Evolutionary conservation across 2,888 invertebrate genomes (phyloP), one percentile per base, ranked within the genome.

Genomic region (Hydropsyche betteni): DNA sequence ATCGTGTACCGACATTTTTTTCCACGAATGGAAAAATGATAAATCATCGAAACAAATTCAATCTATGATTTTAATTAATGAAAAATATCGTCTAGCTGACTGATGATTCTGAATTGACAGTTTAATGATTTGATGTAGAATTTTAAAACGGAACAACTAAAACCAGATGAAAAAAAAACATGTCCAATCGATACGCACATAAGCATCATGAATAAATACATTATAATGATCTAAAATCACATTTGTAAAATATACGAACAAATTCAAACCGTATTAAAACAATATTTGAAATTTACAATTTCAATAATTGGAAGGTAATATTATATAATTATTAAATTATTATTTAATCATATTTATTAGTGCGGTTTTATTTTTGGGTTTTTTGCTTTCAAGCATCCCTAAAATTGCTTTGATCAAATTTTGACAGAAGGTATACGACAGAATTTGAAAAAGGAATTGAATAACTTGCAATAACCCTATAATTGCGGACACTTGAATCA

Each of bases 31-130:
- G 34, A 34, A 33, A 36, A 36, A 36, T 64, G 8, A 64, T 64
- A 64, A 64, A 64, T 64, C 36, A 64, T 64, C 12, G 12, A 64
- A 64, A 36, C 64, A 34, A 36, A 36, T 64, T 34, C 64, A 36
- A 8, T 64, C 64, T 64, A 36, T 34, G 64, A 64, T 64, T 64
- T 64, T 64, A 64, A 68, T 70, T 74, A 74, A 76, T 76, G 76
- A 76, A 69, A 53, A 74, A 74, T 68, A 71, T 70, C 74, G 38
- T 51, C 14, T 33, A 68, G 73, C 14, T 36, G 71, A 74, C 74
- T 69, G 53, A 76, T 76, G 76, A 76, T 71, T 7, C 70, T 38
- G 55, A 71, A 76, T 76, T 74, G 74, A 76, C 76, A 76, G 76
- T 44, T 64, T 64, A 64, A 64, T 64, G 64, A 64, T 64, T 64